phyloP scores from a whole-genome alignment of 2,888 invertebrate genomes.

The Ectropis crepuscularia region DNA sequence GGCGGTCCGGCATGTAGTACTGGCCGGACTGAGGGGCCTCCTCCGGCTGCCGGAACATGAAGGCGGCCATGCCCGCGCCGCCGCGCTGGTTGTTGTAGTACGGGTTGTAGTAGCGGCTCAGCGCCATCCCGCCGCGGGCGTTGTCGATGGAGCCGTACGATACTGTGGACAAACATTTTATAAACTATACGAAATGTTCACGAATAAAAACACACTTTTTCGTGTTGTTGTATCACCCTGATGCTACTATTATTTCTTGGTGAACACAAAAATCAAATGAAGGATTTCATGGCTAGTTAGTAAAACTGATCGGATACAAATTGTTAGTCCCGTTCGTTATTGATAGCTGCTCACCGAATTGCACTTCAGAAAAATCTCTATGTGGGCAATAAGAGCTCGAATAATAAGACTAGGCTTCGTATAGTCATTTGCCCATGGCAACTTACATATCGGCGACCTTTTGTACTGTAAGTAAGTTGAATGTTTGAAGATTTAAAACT shows the following conservation, averaged over 20 bases:
- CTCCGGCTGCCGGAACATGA: conserved; percentile 70
- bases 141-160: conserved; percentile 72
- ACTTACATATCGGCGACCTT: too few species aligned
- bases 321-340: too few species aligned
- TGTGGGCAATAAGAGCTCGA: too few species aligned
- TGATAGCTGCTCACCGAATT: too few species aligned
- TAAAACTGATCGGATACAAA: too few species aligned
- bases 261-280: too few species aligned
- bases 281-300: too few species aligned
- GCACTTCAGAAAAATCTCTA: too few species aligned
- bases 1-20: conserved; percentile 73
- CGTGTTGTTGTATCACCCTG: not conserved
- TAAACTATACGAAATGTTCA: not conserved
- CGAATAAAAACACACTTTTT: conserved; percentile 1
- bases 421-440: too few species aligned
- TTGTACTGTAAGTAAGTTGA: not conserved
- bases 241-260: too few species aligned
- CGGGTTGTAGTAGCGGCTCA: conserved; percentile 78
- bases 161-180: conserved; percentile 53
- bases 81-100: conserved; percentile 68
- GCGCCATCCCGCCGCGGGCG: conserved; percentile 70
- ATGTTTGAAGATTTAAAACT: not conserved
- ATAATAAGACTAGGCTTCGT: too few species aligned
- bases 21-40: conserved; percentile 61
- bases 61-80: conserved; percentile 72